Evolutionary conservation across 2,888 invertebrate species (phyloP), one percentile per base, ranked within the genome.

Genomic region (Philhelius pedissequus): DNA sequence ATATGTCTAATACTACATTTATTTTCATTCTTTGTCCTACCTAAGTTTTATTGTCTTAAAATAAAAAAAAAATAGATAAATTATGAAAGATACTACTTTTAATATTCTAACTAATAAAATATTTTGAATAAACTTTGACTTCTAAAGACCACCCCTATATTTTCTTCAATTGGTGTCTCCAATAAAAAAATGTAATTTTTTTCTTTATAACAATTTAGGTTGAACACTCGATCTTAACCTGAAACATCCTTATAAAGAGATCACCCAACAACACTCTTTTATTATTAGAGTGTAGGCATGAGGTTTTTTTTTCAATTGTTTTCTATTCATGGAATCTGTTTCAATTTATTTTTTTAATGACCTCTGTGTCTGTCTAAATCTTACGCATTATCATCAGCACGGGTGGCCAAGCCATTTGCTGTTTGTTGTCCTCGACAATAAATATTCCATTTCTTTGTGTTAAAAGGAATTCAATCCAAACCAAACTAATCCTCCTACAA

Each of bases 381-480:
- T n/a, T 43, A 62, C 60, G 27, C 25, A 62, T 62, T 43, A 18
- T 62, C 40, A 43, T 40, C 27, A 60, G 43, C 60, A 62, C 43
- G 43, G 43, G 43, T 62, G 60, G 43, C 43, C 60, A 43, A 11
- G 38, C 38, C 43, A 43, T 27, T 43, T 62, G 60, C 43, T 7
- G 30, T 27, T 40, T 38, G 43, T 43, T 62, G 11, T 6, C 15
- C 60, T 18, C 30, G 43, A 62, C 27, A 62, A 18, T 18, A 62
- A 62, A 62, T 18, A 25, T 7, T 9, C 6, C 3, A 15, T 18
- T 27, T 62, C 18, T 64, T 40, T 45, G 52, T 73, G 69, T 74
- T 69, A 58, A 78, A 83, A 54, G 48, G 35, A 74, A 83, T 74
- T 40, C 56, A 74, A 69, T 62, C 50, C 54, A 4, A 78, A 25